Evolutionary conservation across 1,140 invertebrate genomes (phyloP).

Genomic region (Lamellibrachia luymesi): DNA sequence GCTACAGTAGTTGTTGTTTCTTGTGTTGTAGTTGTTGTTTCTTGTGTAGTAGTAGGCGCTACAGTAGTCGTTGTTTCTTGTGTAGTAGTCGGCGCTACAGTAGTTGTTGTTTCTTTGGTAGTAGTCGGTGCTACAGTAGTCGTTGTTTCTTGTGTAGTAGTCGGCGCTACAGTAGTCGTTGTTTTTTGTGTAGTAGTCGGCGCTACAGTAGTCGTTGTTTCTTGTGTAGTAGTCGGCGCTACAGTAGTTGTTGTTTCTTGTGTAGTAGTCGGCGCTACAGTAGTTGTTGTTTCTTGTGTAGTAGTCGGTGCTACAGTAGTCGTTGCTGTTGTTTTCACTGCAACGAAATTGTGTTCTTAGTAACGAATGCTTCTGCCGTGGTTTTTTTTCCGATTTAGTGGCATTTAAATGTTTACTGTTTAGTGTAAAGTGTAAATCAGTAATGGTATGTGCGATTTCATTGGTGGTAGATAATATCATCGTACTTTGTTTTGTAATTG

Average conservation of each 20-base stretch:
- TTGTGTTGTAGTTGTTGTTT: background rate
- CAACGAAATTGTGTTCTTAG: background rate
- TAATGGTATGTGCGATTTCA: background rate
- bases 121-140: background rate
- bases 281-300: background rate
- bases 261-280: background rate
- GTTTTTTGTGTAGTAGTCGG: background rate
- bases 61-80: background rate
- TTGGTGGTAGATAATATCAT: background rate
- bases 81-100: background rate
- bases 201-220: background rate
- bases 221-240: background rate
- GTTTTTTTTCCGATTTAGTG: background rate
- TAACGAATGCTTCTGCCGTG: background rate
- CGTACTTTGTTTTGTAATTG: too few relatives aligned
- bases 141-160: background rate
- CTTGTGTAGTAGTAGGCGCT: background rate
- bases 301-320: background rate
- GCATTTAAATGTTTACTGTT: background rate
- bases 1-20: background rate
- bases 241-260: background rate
- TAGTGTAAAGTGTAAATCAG: too few relatives aligned
- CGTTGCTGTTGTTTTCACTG: background rate
- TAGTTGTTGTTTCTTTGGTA: background rate
- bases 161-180: background rate